Evolutionary conservation across 2,113 vertebrate genomes (phyloP).

Genomic region (Pseudorhombus dupliciocellatus): DNA sequence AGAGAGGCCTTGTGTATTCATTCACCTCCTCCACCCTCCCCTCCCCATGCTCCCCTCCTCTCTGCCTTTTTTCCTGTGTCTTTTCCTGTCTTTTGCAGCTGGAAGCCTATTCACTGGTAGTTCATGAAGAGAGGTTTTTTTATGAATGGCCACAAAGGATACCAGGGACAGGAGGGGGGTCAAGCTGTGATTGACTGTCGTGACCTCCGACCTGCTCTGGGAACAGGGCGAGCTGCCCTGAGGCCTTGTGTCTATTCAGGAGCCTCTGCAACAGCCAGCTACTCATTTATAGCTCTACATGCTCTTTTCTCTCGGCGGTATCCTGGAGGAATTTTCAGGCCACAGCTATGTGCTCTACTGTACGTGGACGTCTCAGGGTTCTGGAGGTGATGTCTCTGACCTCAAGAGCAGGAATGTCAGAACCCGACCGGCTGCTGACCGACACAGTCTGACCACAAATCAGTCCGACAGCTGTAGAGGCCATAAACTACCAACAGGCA

Average conservation of each 20-base stretch:
- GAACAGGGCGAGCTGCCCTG: slow-evolving; percentile 59
- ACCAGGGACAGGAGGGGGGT: slow-evolving; percentile 58
- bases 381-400: slow-evolving; percentile 23
- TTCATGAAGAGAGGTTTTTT: slow-evolving; percentile 74
- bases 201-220: slow-evolving; percentile 72
- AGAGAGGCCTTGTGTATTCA: slow-evolving; percentile 63
- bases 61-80: slow-evolving; percentile 53
- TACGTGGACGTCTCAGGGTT: slow-evolving; percentile 12
- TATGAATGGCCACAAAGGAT: slow-evolving; percentile 71
- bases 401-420: slow-evolving; percentile 4
- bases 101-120: slow-evolving; percentile 78
- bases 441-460: slow-evolving; percentile 34
- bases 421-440: not conserved
- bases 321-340: slow-evolving; percentile 37
- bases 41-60: slow-evolving; percentile 30
- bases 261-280: slow-evolving; percentile 37
- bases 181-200: slow-evolving; percentile 75
- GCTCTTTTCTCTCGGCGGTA: slow-evolving; percentile 42
- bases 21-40: slow-evolving; percentile 51
- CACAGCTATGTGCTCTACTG: slow-evolving; percentile 46
- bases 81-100: slow-evolving; percentile 75
- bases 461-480: slow-evolving; percentile 17
- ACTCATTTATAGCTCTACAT: slow-evolving; percentile 45
- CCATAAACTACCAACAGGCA: slow-evolving; percentile 14
- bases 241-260: slow-evolving; percentile 64